phyloP scores from a whole-genome alignment of 2,113 vertebrate genomes.

The Camelus dromedarius region DNA sequence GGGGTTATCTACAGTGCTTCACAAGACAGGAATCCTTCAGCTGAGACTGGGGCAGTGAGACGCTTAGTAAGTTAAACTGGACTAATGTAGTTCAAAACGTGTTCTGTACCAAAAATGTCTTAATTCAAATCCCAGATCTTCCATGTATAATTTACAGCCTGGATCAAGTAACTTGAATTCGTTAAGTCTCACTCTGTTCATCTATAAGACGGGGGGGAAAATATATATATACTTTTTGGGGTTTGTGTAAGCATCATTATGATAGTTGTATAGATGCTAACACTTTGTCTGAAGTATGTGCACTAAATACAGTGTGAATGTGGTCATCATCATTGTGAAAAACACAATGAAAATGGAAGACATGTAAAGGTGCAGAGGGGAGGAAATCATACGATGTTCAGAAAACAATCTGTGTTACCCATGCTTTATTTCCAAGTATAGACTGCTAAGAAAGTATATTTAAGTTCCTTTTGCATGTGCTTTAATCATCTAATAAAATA shows the following conservation, averaged over 20 bases:
- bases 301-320: not conserved
- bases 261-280: not conserved
- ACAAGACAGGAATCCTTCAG: not conserved
- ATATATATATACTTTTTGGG: not conserved
- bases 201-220: not conserved
- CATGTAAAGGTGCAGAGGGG: not conserved
- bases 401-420: not conserved
- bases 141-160: not conserved
- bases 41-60: not conserved
- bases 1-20: not conserved
- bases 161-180: not conserved
- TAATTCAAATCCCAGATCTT: not conserved
- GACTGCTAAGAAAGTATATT: not conserved
- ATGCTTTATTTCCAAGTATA: not conserved
- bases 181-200: not conserved
- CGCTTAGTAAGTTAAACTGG: not conserved
- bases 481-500: conserved; percentile 19
- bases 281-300: not conserved
- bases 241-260: not conserved
- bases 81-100: not conserved
- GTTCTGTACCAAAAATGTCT: not conserved
- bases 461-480: not conserved
- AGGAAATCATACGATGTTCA: not conserved
- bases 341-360: not conserved
- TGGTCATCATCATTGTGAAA: not conserved